Base-by-base conservation (phyloP, 2,888 invertebrate genomes). In the Harpagoxenus sublaevis region DNA sequence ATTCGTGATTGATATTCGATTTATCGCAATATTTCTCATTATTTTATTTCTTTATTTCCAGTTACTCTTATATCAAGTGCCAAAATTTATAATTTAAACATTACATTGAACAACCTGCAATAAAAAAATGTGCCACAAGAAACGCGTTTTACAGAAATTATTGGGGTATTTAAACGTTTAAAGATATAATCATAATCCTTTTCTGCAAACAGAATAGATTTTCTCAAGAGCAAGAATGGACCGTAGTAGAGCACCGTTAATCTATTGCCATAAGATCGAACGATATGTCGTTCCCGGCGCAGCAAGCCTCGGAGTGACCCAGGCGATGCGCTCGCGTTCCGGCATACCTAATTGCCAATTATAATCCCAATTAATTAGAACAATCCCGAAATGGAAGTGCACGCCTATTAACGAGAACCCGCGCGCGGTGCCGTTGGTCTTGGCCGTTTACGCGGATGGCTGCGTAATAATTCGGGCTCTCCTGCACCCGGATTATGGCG, bases 281-380 rank as follows among this genome's bases (percentile, higher is more conserved):
- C 71, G 79, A 71, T 81, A 81, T 70, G 48, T 57, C 23, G 23
- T 68, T 79, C 68, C 45, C 53, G 45, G 45, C 23, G 55, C 70
- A 23, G 45, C 35, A 10, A 35, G 23, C 70, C 70, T 48, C 57
- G 42, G 28, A 60, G 48, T 81, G 79, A 65, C 53, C 62, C n/a
- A 51, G 35, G 23, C 81, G 71, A 66, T 65, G 66, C 65, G 81
- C 73, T 60, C 62, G 77, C 81, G 31, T 78, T 65, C 42, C 62
- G 75, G 57, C 65, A 79, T 89, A 89, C 87, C 91, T 94, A 93
- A 94, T 93, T 94, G 93, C 91, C 93, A 94, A 94, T 94, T 94
- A 94, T 93, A 93, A 94, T 93, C 92, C 90, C 91, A 92, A 94
- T 94, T 94, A 94, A 94, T 94, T 94, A 93, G 90, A 92, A 92